phyloP scores from a whole-genome alignment of 1,140 invertebrate genomes.

The Cydia splendana region DNA sequence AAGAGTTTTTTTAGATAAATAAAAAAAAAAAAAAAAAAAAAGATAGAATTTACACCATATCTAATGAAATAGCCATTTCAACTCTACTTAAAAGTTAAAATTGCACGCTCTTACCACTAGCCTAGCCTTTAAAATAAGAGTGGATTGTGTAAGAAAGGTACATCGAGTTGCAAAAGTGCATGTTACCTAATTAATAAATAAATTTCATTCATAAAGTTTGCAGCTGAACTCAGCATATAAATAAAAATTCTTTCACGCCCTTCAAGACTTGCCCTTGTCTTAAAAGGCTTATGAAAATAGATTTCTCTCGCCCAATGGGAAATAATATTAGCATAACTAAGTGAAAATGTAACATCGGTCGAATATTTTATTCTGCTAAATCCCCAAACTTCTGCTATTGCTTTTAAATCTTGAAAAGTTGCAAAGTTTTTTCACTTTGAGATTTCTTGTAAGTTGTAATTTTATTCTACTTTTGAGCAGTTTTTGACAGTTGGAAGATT shows the following conservation, averaged over 20 bases:
- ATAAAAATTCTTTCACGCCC: neutral
- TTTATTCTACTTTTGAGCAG: conserved; percentile 28
- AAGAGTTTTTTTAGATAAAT: too few species aligned
- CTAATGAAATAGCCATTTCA: too few species aligned
- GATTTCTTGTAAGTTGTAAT: conserved; percentile 23
- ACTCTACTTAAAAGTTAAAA: too few species aligned
- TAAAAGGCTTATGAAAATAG: neutral
- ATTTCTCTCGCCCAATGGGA: neutral
- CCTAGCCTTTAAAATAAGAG: too few species aligned
- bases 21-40: too few species aligned
- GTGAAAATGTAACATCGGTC: conserved; percentile 18
- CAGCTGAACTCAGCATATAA: neutral
- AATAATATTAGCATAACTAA: conserved; percentile 22
- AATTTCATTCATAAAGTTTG: neutral
- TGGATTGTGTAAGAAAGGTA: too few species aligned
- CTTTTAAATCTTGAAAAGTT: conserved; percentile 29
- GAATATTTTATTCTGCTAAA: conserved; percentile 24
- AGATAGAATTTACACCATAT: too few species aligned
- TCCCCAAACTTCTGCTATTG: conserved; percentile 17
- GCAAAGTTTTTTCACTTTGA: conserved; percentile 19
- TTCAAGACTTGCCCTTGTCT: neutral
- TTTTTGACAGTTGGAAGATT: conserved; percentile 28
- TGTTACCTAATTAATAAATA: too few species aligned
- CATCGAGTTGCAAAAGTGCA: too few species aligned
- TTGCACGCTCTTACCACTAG: too few species aligned